phyloP scores from a whole-genome alignment of 2,888 invertebrate species.

The Dichetophora obliterata region DNA sequence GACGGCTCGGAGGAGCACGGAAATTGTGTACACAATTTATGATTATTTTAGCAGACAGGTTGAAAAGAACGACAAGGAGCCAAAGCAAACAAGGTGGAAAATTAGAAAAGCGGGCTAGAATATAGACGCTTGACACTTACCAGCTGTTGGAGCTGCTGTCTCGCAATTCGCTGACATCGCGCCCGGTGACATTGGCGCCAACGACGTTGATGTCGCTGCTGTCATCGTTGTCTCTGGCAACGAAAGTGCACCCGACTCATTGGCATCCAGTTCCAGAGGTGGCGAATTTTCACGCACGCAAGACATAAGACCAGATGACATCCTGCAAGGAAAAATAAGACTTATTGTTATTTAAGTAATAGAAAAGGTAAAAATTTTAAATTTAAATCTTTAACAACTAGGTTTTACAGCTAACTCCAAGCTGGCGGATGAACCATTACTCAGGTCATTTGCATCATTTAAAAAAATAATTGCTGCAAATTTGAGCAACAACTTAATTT shows the following conservation, averaged over 20 bases:
- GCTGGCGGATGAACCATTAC: too few relatives aligned
- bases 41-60: too few relatives aligned
- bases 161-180: conserved; percentile 27
- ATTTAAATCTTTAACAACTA: too few relatives aligned
- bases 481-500: background rate
- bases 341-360: background rate
- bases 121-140: conserved; percentile 17
- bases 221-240: conserved; percentile 54
- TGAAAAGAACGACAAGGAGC: background rate
- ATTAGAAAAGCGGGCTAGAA: background rate
- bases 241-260: conserved; percentile 62
- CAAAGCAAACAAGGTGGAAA: background rate
- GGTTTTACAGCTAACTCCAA: too few relatives aligned
- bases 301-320: conserved; percentile 70
- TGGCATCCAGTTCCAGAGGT: conserved; percentile 65
- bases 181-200: conserved; percentile 48
- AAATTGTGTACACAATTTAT: background rate
- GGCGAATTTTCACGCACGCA: conserved; percentile 70
- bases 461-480: background rate
- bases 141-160: conserved; percentile 22
- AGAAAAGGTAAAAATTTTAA: background rate
- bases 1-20: background rate
- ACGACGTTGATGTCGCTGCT: conserved; percentile 56
- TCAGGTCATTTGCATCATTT: background rate
- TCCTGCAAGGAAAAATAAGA: conserved; percentile 55